Percentiles rank a stretch among this genome's conserved stretches.
phyloP scores from a whole-genome alignment of 2,888 invertebrate genomes.

The Dusona sp. region DNA sequence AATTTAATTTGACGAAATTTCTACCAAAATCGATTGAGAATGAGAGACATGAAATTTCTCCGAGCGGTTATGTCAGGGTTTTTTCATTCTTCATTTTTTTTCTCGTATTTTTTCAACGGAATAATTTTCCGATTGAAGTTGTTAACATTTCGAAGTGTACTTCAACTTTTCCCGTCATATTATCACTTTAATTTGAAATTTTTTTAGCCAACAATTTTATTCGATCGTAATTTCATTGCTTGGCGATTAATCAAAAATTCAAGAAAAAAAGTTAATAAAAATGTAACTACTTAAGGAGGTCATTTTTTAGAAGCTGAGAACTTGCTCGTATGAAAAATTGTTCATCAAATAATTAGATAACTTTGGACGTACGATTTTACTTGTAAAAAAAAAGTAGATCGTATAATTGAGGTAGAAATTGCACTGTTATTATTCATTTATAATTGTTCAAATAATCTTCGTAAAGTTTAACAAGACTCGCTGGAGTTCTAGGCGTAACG shows the following conservation, averaged over 20 bases:
- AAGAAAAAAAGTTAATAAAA: background rate
- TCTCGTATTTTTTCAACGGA: background rate
- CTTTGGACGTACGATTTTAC: background rate
- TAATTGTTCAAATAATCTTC: constrained; percentile 86
- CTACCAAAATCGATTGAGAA: background rate
- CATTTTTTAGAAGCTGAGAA: background rate
- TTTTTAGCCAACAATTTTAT: background rate
- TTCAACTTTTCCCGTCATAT: background rate
- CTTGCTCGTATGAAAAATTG: no score
- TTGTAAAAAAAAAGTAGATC: background rate
- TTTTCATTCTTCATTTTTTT: constrained; percentile 30
- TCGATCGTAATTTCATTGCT: background rate
- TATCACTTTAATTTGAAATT: background rate
- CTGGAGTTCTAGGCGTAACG: constrained; percentile 92
- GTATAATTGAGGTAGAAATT: background rate
- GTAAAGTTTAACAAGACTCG: constrained; percentile 90
- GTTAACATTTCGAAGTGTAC: background rate
- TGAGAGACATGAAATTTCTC: background rate
- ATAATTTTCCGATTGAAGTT: background rate
- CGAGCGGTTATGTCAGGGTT: background rate
- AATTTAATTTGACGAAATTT: constrained; percentile 2
- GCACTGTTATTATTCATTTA: constrained; percentile 60
- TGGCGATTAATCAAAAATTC: background rate
- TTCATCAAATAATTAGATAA: background rate
- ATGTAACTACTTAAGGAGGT: background rate